Conservation (phyloP, 2,888 invertebrate species). For the Nycteola revayana region DNA sequence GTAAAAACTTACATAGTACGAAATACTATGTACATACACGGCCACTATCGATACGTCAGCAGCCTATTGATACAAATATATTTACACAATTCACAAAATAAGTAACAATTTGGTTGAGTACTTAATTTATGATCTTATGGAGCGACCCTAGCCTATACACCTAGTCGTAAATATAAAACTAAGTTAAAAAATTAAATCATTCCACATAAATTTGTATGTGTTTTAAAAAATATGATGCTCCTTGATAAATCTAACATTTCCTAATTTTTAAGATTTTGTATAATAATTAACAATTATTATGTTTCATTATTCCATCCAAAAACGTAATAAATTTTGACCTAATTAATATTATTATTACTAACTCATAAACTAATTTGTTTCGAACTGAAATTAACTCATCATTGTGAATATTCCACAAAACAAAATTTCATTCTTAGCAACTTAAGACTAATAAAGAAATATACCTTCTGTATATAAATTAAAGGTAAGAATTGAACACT, state of each 20-base stretch:
- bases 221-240: too few relatives aligned
- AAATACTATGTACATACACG: slow-evolving; percentile 54
- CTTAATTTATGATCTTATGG: slow-evolving; percentile 17
- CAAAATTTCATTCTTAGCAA: slow-evolving; percentile 22
- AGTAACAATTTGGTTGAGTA: slow-evolving; percentile 29
- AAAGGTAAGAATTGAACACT: slow-evolving; percentile 10
- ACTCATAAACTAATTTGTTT: slow-evolving; percentile 7
- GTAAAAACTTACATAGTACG: slow-evolving; percentile 65
- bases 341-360: slow-evolving; percentile 10
- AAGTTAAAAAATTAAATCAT: slow-evolving; percentile 18
- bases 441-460: slow-evolving; percentile 10
- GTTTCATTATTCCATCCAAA: slow-evolving; percentile 8
- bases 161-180: slow-evolving; percentile 7
- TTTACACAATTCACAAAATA: slow-evolving; percentile 46
- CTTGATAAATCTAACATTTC: too few relatives aligned
- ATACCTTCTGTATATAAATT: slow-evolving; percentile 12
- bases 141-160: slow-evolving; percentile 8
- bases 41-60: slow-evolving; percentile 42
- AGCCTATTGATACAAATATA: slow-evolving; percentile 32
- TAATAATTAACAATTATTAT: slow-evolving; percentile 1
- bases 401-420: slow-evolving; percentile 15
- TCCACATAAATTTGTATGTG: neutral
- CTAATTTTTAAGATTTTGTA: slow-evolving; percentile 10
- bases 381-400: slow-evolving; percentile 9
- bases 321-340: slow-evolving; percentile 9